Evolutionary conservation across 2,888 invertebrate genomes (phyloP), one percentile per base, ranked within the genome.

Genomic region (Sphinx pinastri): DNA sequence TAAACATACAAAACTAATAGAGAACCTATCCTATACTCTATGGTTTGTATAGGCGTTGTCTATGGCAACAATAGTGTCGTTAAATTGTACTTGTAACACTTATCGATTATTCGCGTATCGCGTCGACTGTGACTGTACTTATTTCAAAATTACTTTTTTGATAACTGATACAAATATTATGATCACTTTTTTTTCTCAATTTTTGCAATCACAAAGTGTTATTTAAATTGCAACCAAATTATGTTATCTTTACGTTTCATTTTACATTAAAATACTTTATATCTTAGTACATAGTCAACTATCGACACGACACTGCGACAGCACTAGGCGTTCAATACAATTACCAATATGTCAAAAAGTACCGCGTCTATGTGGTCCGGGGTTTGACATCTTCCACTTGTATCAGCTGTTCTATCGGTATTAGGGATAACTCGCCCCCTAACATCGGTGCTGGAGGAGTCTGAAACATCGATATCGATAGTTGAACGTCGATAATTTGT

Each of bases 381-480:
- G 88, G 92, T 71, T 94, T 92, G 25, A 95, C 94, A 85, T 96
- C 96, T 19, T 96, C 96, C 60, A 96, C 95, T 93, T 96, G 96
- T 77, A 96, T 96, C 69, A 96, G 92, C 86, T 96, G 97, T 85
- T 98, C 98, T 81, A 98, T 97, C 51, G 98, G 98, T 81, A 98
- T 97, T 70, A 97, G 95, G 2, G 97, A 97, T 58, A 98, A 90
- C 86, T 98, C 98, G 11, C 98, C 98, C 10, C 97, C 97, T n/a
- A 96, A 93, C 87, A 96, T 95, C 11, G 96, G 95, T 0, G 96
- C 95, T 7, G 96, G 96, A 0, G 91, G 94, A 76, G 89, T 88
- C 96, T 96, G 85, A 52, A 45, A 52, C 52, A 47, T 25, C 12
- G n/a, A 31, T 25, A 14, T 7, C 4, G 11, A 47, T 66, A 14